These are phyloP conservation scores for Campoletis raptor DNA, from an alignment of 2,888 invertebrate species.

Conservation along the genomic window DNA sequence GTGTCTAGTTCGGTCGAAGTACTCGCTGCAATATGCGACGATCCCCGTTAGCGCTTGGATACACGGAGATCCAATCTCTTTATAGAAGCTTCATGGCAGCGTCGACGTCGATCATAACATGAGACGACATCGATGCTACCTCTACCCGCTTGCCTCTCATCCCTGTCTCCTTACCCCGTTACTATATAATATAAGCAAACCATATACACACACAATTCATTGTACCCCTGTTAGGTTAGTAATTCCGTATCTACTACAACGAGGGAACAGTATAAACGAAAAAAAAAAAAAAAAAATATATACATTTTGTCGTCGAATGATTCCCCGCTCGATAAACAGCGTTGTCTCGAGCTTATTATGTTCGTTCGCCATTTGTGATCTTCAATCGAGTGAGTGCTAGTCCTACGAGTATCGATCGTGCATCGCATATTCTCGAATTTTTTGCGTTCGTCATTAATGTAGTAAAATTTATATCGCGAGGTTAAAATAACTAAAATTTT, in stretches of 20 bases:
- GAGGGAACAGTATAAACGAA: slow-evolving; percentile 49
- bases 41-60: not conserved
- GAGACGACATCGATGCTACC: slow-evolving; percentile 40
- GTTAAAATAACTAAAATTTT: not conserved
- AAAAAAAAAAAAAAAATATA: not conserved
- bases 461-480: not conserved
- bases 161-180: slow-evolving; percentile 10
- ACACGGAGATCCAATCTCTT: slow-evolving; percentile 1
- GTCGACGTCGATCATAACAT: slow-evolving; percentile 14
- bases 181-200: slow-evolving; percentile 47
- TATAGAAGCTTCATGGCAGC: not conserved
- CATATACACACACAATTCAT: slow-evolving; percentile 41
- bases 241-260: slow-evolving; percentile 47
- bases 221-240: slow-evolving; percentile 59
- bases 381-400: not conserved
- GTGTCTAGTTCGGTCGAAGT: not conserved
- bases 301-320: slow-evolving; percentile 32
- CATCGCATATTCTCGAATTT: not conserved
- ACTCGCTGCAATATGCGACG: not conserved
- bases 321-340: not conserved
- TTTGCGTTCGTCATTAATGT: not conserved
- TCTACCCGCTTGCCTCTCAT: slow-evolving; percentile 41
- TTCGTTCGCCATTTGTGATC: slow-evolving; percentile 14
- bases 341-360: not conserved
- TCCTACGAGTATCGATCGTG: slow-evolving; percentile 38